Conservation (phyloP, 2,797 vertebrate species). For the Vireo griseus region DNA sequence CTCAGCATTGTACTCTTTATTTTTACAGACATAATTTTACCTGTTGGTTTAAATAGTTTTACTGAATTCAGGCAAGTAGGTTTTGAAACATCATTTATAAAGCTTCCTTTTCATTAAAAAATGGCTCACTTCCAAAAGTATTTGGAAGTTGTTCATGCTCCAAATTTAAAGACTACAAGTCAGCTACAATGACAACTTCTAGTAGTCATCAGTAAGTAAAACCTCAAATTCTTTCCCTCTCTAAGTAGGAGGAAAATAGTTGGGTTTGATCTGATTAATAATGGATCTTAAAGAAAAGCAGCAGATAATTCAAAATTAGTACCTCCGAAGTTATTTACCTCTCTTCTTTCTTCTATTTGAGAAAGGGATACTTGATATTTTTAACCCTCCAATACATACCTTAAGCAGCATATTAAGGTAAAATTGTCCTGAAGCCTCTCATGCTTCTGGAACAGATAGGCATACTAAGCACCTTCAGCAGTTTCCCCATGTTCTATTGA, state of each 20-base stretch:
- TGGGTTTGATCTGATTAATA: not conserved
- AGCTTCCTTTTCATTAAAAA: not conserved
- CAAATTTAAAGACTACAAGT: not conserved
- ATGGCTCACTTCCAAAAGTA: not conserved
- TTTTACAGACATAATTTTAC: not conserved
- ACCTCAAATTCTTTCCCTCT: not conserved
- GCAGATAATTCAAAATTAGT: not conserved
- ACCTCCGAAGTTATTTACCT: not conserved
- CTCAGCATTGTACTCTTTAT: not conserved
- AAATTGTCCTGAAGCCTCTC: not conserved
- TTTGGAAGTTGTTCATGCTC: not conserved
- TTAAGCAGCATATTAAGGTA: not conserved
- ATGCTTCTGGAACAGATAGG: not conserved
- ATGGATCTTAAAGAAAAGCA: not conserved
- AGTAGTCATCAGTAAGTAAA: not conserved
- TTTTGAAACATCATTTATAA: not conserved
- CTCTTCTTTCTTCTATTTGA: not conserved
- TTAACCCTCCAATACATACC: not conserved
- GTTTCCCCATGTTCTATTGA: not conserved
- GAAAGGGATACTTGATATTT: not conserved
- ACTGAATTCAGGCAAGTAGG: not conserved
- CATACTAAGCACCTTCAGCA: not conserved
- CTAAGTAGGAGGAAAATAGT: not conserved
- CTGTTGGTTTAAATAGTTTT: not conserved
- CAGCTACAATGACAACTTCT: not conserved